Evolutionary conservation across 2,113 vertebrate species (phyloP).

Genomic region (Platycercus adscitus): DNA sequence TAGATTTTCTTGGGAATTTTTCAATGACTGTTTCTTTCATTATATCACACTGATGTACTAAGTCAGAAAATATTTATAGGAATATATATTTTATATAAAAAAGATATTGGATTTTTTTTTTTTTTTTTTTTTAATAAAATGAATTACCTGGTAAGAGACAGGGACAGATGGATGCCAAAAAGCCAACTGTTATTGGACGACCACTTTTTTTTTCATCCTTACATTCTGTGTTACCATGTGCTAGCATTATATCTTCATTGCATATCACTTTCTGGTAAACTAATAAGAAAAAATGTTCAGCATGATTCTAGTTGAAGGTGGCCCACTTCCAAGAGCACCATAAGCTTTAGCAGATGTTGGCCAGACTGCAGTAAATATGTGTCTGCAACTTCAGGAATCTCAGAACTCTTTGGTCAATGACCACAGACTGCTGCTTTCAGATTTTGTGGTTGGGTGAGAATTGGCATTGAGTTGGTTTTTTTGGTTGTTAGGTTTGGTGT

Average conservation of each 20-base stretch:
- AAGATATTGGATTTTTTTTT: not conserved
- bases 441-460: not conserved
- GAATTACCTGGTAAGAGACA: not conserved
- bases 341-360: constrained; percentile 22
- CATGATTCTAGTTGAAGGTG: not conserved
- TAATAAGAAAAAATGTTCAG: not conserved
- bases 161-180: not conserved
- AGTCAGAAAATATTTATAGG: not conserved
- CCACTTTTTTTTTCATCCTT: not conserved
- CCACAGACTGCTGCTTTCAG: not conserved
- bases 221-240: not conserved
- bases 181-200: not conserved
- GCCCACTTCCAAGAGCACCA: not conserved
- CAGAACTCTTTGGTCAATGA: not conserved
- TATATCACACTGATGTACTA: not conserved
- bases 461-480: not conserved
- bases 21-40: not conserved
- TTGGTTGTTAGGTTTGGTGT: not conserved
- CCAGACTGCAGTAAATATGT: not conserved
- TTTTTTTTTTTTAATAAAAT: not conserved
- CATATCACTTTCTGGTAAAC: not conserved
- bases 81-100: not conserved
- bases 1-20: not conserved
- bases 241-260: not conserved
- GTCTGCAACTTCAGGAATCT: not conserved